phyloP scores from a whole-genome alignment of 2,113 vertebrate species.

The Cathartes aura region DNA sequence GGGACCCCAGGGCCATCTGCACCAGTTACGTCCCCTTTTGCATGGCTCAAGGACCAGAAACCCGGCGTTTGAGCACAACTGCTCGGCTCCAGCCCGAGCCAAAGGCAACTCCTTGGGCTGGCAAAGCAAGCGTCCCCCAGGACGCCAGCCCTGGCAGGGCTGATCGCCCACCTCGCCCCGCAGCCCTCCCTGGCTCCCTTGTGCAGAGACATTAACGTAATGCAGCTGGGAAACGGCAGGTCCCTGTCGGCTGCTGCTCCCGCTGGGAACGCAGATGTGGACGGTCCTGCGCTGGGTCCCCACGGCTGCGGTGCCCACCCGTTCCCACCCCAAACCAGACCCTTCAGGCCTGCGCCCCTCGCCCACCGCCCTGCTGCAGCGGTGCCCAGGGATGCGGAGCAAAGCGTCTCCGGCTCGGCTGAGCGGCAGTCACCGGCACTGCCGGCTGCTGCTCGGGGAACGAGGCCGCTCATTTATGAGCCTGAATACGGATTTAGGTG shows the following conservation, averaged over 20 bases:
- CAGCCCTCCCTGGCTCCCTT: not conserved
- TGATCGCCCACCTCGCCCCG: rapidly evolving
- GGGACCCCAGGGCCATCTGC: not conserved
- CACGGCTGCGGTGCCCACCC: not conserved
- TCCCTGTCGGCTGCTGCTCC: not conserved
- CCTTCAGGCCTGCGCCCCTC: not conserved
- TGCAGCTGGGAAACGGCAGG: not conserved
- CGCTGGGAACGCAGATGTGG: rapidly evolving
- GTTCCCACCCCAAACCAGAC: too few species aligned
- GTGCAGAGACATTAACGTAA: too few species aligned
- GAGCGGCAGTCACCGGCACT: not conserved
- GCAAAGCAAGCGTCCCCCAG: not conserved
- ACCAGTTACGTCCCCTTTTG: too few species aligned
- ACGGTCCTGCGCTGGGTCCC: not conserved
- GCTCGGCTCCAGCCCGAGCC: not conserved
- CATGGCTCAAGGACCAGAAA: not conserved
- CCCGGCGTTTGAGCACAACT: rapidly evolving
- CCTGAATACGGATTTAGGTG: not conserved
- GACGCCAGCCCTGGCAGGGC: not conserved
- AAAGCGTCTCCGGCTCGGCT: not conserved
- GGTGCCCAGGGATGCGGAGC: rapidly evolving
- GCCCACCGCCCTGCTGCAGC: rapidly evolving
- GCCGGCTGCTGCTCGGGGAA: not conserved
- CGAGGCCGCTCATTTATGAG: not conserved
- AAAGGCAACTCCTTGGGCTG: not conserved